phyloP scores from a whole-genome alignment of 2,888 invertebrate species.

The Cosmopolites sordidus region DNA sequence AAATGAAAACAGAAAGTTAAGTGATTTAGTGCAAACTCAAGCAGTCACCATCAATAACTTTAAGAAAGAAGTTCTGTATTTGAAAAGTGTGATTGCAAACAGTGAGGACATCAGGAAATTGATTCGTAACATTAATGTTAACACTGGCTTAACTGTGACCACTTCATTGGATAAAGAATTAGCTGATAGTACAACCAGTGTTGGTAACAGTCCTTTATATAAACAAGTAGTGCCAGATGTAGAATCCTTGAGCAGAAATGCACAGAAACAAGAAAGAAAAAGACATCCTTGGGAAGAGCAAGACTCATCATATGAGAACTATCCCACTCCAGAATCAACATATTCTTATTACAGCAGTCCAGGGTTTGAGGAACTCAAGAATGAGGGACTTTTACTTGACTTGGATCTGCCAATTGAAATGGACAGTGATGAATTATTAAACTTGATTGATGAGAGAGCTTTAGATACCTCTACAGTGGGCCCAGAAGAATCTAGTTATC shows the following conservation, averaged over 20 bases:
- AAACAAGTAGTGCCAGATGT: conserved; percentile 6
- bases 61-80: conserved; percentile 53
- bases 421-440: conserved; percentile 24
- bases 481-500: conserved; percentile 43
- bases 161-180: conserved; percentile 41
- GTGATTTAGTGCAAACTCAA: conserved; percentile 51
- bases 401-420: conserved; percentile 28
- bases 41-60: conserved; percentile 49
- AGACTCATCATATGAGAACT: conserved; percentile 17
- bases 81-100: conserved; percentile 54
- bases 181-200: neutral
- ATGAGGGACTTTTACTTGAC: conserved; percentile 28
- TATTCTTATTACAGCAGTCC: conserved; percentile 22
- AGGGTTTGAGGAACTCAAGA: conserved; percentile 24
- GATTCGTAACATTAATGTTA: conserved; percentile 48
- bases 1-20: conserved; percentile 50
- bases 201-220: neutral
- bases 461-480: conserved; percentile 19
- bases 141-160: conserved; percentile 44
- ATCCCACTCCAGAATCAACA: conserved; percentile 30
- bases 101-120: conserved; percentile 52
- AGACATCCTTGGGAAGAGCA: conserved; percentile 25
- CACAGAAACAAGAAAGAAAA: neutral
- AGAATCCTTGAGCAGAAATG: neutral
- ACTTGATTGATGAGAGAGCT: conserved; percentile 20